These are phyloP conservation scores for Shargacucullia verbasci DNA, from an alignment of 2,888 invertebrate genomes.

Conservation along the genomic window DNA sequence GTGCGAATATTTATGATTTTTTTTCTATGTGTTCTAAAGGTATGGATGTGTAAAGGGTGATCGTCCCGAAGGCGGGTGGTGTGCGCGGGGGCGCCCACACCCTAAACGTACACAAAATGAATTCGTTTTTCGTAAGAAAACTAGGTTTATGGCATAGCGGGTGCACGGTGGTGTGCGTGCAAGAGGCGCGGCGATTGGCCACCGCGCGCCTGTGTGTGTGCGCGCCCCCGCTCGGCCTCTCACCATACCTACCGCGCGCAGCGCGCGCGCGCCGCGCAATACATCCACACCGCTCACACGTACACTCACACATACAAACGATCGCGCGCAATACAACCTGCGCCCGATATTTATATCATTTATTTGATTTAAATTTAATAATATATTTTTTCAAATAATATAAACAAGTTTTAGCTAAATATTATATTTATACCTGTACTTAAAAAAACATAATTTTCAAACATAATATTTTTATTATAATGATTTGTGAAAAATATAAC, in stretches of 20 bases:
- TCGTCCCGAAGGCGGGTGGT: slow-evolving; percentile 51
- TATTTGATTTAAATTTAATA: slow-evolving; percentile 27
- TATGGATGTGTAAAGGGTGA: slow-evolving; percentile 26
- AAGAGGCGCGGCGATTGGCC: slow-evolving; percentile 79
- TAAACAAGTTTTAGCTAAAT: not conserved
- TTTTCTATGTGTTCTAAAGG: slow-evolving; percentile 64
- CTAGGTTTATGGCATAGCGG: slow-evolving; percentile 70
- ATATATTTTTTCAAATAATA: slow-evolving; percentile 21
- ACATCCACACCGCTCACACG: slow-evolving; percentile 60
- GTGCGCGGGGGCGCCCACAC: slow-evolving; percentile 76
- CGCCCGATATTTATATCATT: slow-evolving; percentile 45
- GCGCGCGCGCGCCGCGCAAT: slow-evolving; percentile 54
- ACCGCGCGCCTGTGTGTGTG: slow-evolving; percentile 72
- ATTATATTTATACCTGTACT: too few relatives aligned
- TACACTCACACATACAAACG: slow-evolving; percentile 51
- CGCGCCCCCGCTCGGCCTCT: slow-evolving; percentile 81
- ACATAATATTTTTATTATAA: too few relatives aligned
- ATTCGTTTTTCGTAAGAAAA: slow-evolving; percentile 74
- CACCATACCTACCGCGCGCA: slow-evolving; percentile 73
- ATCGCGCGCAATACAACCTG: slow-evolving; percentile 55
- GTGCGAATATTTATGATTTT: slow-evolving; percentile 75
- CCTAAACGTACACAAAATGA: slow-evolving; percentile 82
- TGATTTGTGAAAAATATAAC: too few relatives aligned
- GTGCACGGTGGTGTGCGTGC: slow-evolving; percentile 69
- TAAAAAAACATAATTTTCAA: too few relatives aligned